phyloP scores from a whole-genome alignment of 2,797 vertebrate genomes.

The Aselliscus stoliczkanus region DNA sequence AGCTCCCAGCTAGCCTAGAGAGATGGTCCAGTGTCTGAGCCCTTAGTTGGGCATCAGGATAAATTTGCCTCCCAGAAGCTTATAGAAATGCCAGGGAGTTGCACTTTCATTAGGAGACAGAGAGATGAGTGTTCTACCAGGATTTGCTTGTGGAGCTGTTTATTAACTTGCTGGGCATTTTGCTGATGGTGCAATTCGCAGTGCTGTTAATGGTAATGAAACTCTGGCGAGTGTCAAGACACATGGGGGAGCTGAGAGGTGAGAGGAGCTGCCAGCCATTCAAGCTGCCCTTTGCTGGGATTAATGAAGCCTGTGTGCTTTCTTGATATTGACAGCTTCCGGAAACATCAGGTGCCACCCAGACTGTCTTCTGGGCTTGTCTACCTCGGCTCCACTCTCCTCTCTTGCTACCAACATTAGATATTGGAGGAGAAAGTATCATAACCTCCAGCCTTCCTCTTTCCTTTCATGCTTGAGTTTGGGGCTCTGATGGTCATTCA shows the following conservation, averaged over 20 bases:
- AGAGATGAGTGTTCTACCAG: background rate
- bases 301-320: conserved; percentile 64
- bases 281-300: conserved; percentile 64
- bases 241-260: background rate
- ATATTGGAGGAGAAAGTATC: background rate
- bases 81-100: background rate
- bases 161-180: conserved; percentile 56
- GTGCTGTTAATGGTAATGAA: conserved; percentile 56
- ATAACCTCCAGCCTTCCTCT: background rate
- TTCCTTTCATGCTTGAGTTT: background rate
- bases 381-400: background rate
- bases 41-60: background rate
- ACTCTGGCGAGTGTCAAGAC: background rate
- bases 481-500: background rate
- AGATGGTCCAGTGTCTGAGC: background rate
- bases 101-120: background rate
- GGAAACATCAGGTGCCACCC: conserved; percentile 72
- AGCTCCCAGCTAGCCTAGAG: background rate
- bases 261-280: conserved; percentile 49
- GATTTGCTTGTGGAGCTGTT: background rate
- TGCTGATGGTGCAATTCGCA: conserved; percentile 63
- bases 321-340: conserved; percentile 43
- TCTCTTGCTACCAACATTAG: background rate
- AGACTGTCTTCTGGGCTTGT: background rate
- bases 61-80: background rate